A percentile compares a stretch with the other conserved stretches of the same genome.
These are phyloP conservation scores for Lucinisca nassula DNA, from an alignment of 2,888 invertebrate genomes.

Conservation along the genomic window DNA sequence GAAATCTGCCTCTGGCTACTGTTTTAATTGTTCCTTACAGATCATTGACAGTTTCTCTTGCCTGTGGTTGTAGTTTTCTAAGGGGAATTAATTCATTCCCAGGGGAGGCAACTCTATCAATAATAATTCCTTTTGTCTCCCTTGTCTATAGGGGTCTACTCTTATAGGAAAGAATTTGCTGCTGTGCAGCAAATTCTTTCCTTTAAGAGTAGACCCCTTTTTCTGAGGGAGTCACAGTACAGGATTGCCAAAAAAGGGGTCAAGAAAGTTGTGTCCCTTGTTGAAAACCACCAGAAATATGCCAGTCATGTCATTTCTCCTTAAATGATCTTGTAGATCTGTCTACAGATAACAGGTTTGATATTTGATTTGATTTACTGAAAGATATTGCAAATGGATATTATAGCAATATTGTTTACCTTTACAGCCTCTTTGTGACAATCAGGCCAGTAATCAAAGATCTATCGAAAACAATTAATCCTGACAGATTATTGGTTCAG, in stretches of 20 bases:
- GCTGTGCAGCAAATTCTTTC: too few relatives aligned
- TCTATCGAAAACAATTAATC: neutral
- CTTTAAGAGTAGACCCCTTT: too few relatives aligned
- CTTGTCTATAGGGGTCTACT: too few relatives aligned
- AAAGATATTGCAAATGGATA: neutral
- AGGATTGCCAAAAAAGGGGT: neutral
- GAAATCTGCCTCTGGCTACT: neutral
- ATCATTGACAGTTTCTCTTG: neutral
- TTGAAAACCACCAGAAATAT: neutral
- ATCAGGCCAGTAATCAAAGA: neutral
- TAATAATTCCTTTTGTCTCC: too few relatives aligned
- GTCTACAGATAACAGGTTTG: neutral
- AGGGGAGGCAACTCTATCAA: too few relatives aligned
- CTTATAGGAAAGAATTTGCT: too few relatives aligned
- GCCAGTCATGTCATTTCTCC: neutral
- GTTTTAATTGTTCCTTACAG: neutral
- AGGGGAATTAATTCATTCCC: too few relatives aligned
- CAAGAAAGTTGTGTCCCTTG: neutral
- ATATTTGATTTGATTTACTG: neutral
- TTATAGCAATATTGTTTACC: neutral
- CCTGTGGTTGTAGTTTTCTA: neutral
- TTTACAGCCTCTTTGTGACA: neutral
- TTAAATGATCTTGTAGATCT: neutral
- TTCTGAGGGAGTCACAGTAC: too few relatives aligned
- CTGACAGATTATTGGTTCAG: neutral